These are phyloP conservation scores for Leptobrachium ailaonicum DNA, from an alignment of 2,113 vertebrate species.

Conservation along the genomic window DNA sequence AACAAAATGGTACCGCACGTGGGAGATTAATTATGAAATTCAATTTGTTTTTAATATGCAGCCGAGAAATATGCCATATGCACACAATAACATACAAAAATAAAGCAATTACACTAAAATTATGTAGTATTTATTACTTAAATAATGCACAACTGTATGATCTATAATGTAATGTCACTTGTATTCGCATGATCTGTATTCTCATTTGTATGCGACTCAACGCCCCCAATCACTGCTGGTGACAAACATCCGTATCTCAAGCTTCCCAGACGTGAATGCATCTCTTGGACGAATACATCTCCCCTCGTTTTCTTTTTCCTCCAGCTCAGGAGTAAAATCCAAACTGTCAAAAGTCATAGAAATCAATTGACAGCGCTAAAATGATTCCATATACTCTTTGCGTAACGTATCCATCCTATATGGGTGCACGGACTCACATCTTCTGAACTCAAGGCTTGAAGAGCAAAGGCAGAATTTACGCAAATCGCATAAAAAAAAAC, in stretches of 20 bases:
- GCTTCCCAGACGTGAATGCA: conserved; percentile 5
- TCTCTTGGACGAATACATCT: not conserved
- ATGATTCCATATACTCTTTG: not conserved
- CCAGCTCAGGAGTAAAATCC: conserved; percentile 17
- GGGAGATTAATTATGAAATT: no score
- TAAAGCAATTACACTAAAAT: conserved; percentile 11
- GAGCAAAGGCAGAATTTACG: not conserved
- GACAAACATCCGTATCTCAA: conserved; percentile 10
- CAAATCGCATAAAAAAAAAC: conserved; percentile 25
- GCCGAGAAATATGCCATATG: not conserved
- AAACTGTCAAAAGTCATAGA: not conserved
- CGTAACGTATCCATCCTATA: not conserved
- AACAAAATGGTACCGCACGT: no score
- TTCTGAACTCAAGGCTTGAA: conserved; percentile 28
- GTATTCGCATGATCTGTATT: not conserved
- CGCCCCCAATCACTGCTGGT: conserved; percentile 2
- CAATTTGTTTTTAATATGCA: no score
- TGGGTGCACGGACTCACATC: not conserved
- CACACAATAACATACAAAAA: not conserved
- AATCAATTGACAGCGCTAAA: not conserved
- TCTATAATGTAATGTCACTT: conserved; percentile 7
- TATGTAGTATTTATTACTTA: conserved; percentile 44
- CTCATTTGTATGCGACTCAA: not conserved
- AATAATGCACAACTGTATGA: conserved; percentile 42
- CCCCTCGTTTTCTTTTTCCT: not conserved